Percentiles rank a stretch among this genome's conserved stretches.
Evolutionary conservation across 2,888 invertebrate genomes (phyloP).

Genomic region (Hyposoter dolosus): DNA sequence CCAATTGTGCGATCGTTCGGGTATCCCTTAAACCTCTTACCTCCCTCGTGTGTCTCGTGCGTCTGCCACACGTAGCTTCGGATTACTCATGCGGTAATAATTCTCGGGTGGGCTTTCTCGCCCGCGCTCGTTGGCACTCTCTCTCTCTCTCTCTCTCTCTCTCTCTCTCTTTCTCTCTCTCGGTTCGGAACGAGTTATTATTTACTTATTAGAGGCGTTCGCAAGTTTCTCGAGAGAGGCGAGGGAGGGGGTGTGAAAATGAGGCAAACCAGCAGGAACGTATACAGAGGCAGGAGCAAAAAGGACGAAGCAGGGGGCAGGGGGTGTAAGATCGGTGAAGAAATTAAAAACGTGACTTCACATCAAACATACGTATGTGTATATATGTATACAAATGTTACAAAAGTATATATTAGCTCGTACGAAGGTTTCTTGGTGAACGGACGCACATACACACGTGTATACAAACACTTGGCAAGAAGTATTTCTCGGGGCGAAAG

Average conservation of each 20-base stretch:
- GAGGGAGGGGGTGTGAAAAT: slow-evolving; percentile 79
- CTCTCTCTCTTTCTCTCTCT: slow-evolving; percentile 48
- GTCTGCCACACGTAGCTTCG: slow-evolving; percentile 42
- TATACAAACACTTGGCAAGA: slow-evolving; percentile 32
- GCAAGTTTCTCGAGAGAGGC: slow-evolving; percentile 56
- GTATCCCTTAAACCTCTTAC: slow-evolving; percentile 44
- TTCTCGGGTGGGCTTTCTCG: slow-evolving; percentile 65
- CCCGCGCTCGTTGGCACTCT: slow-evolving; percentile 35
- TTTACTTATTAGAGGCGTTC: slow-evolving; percentile 80
- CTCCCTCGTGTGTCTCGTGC: slow-evolving; percentile 21
- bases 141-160: slow-evolving; percentile 56
- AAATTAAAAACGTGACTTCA: slow-evolving; percentile 84
- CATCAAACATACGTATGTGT: slow-evolving; percentile 73
- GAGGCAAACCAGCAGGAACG: slow-evolving; percentile 75
- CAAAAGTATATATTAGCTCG: slow-evolving; percentile 49
- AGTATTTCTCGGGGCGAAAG: slow-evolving; percentile 71
- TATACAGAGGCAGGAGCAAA: slow-evolving; percentile 52
- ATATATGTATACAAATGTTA: slow-evolving; percentile 10
- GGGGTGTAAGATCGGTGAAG: slow-evolving; percentile 67
- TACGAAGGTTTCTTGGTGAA: slow-evolving; percentile 49
- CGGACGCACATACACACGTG: neutral
- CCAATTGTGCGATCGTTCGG: slow-evolving; percentile 14
- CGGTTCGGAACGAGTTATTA: slow-evolving; percentile 78
- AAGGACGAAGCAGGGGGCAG: neutral
- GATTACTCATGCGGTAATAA: slow-evolving; percentile 63